These are phyloP conservation scores for Ectemnius cavifrons DNA, from an alignment of 2,888 invertebrate species.

Conservation along the genomic window DNA sequence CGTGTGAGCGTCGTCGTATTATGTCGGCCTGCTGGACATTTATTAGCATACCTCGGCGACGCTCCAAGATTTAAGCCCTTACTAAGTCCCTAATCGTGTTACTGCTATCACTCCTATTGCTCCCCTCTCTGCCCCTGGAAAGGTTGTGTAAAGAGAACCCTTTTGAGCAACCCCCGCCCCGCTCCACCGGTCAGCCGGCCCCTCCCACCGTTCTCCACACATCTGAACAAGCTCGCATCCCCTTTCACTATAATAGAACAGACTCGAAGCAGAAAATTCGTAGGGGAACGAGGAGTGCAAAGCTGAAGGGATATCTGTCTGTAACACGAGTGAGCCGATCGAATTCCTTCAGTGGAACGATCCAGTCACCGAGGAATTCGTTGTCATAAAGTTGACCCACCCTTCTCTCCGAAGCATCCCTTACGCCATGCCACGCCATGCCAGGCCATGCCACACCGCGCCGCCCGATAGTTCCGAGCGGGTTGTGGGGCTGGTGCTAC, in stretches of 20 bases:
- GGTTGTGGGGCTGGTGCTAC: neutral
- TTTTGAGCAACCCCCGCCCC: too few species aligned
- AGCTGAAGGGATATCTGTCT: neutral
- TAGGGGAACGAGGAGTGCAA: neutral
- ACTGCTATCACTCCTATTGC: neutral
- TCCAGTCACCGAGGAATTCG: conserved; percentile 54
- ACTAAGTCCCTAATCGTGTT: conserved; percentile 6
- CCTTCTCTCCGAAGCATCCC: conserved; percentile 16
- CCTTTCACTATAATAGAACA: neutral
- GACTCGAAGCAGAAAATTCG: neutral
- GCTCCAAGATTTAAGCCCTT: conserved; percentile 21
- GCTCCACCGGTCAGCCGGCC: too few species aligned
- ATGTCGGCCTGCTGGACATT: conserved; percentile 40
- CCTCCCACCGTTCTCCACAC: neutral
- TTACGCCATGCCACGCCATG: neutral
- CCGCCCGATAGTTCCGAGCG: neutral
- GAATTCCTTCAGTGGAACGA: conserved; percentile 47
- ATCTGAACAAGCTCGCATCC: neutral
- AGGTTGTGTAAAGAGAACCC: too few species aligned
- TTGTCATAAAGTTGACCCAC: conserved; percentile 49
- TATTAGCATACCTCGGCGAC: conserved; percentile 40
- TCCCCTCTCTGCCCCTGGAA: too few species aligned
- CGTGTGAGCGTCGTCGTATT: conserved; percentile 55
- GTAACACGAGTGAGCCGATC: conserved; percentile 37
- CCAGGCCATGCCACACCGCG: too few species aligned